phyloP scores from a whole-genome alignment of 2,888 invertebrate species.

The Lamellibrachia columna region DNA sequence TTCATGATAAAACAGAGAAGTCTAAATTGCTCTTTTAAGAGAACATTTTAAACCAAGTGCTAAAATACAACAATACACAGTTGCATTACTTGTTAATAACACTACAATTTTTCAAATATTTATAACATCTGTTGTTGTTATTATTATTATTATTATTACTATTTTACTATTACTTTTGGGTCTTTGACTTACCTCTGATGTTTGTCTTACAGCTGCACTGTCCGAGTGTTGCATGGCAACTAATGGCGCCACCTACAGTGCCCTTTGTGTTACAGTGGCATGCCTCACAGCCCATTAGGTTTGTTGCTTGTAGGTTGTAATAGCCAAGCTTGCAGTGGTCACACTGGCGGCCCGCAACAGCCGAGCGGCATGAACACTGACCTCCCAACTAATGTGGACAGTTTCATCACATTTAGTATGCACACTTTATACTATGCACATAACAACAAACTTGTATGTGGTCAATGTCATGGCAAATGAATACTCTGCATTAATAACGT shows the following conservation, averaged over 20 bases:
- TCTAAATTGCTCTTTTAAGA: too few species aligned
- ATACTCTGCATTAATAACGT: neutral
- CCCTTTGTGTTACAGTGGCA: slow-evolving; percentile 57
- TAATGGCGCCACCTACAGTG: slow-evolving; percentile 42
- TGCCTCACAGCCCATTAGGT: slow-evolving; percentile 55
- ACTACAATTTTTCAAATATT: neutral
- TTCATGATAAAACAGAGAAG: neutral
- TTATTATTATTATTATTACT: too few species aligned
- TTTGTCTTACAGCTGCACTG: slow-evolving; percentile 74
- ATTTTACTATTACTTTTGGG: neutral
- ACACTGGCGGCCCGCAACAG: slow-evolving; percentile 58
- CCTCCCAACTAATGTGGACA: slow-evolving; percentile 55
- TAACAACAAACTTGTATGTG: neutral
- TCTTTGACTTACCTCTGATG: slow-evolving; percentile 51
- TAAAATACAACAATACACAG: too few species aligned
- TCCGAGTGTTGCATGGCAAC: slow-evolving; percentile 68
- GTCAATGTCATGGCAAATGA: neutral
- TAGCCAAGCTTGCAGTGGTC: slow-evolving; percentile 56
- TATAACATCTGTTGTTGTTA: neutral
- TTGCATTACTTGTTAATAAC: too few species aligned
- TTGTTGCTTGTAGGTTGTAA: slow-evolving; percentile 54
- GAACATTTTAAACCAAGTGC: too few species aligned
- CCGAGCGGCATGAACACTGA: slow-evolving; percentile 59
- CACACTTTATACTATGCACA: neutral
- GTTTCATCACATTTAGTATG: neutral